Evolutionary conservation across 1,140 invertebrate species (phyloP), one percentile per base, ranked within the genome.

Genomic region (Lepidostoma basale): DNA sequence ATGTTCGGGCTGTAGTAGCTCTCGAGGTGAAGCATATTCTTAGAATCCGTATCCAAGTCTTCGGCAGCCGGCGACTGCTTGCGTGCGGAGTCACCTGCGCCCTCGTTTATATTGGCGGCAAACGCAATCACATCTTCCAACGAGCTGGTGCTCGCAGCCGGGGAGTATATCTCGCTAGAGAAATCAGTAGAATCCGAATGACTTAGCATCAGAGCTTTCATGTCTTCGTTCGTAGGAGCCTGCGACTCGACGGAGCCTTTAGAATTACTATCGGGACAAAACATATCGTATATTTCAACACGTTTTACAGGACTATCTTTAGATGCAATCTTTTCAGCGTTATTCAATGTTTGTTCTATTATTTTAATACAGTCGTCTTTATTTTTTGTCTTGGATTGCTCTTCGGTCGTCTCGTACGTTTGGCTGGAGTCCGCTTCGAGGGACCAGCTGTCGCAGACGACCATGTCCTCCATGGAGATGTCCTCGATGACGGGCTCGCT

Each of bases 371-470:
- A 6, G 36, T 39, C 16, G 18, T 56, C 26, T 3, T 20, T 22
- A 23, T n/a, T 59, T 59, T 59, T 59, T 39, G 30, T 18, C 40
- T 36, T 18, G 22, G n/a, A 18, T 62, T 20, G 28, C 12, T 20
- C 26, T 33, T 45, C 39, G 9, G 12, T 6, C 16, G 8, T n/a
- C 6, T 62, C 58, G 2, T 62, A 45, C 59, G 25, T 52, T 42
- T 45, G 20, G 22, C 22, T 59, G 10, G 59, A 42, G 54, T 82
- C 80, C 49, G 78, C 81, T 44, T 82, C 80, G 18, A 81, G 65
- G 9, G 81, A 83, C 81, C 81, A 83, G 72, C 79, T 81, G 58
- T 83, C 81, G 36, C 81, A 83, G 9, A 83, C 75, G 14, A 83
- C 73, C 66, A 76, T 81, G 68, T 83, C 80, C 30, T 76, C 80